A percentile compares a stretch with the other conserved stretches of the same genome.
Evolutionary conservation across 1,140 invertebrate species (phyloP).

Genomic region (Thaumatotibia leucotreta): DNA sequence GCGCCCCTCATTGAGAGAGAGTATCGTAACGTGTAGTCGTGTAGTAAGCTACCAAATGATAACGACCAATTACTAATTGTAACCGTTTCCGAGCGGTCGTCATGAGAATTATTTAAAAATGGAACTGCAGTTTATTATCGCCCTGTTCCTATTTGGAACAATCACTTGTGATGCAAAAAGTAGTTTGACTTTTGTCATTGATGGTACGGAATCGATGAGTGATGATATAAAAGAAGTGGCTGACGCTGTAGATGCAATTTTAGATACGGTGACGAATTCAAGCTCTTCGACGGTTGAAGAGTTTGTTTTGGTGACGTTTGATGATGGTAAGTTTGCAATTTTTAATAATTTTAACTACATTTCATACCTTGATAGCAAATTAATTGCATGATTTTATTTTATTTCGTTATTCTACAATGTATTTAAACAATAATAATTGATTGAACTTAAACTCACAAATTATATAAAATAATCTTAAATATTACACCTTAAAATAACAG

Average conservation of each 20-base stretch:
- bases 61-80: background rate
- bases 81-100: background rate
- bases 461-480: no score
- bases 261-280: background rate
- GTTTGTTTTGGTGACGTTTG: background rate
- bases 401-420: no score
- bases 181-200: conserved; percentile 3
- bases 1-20: background rate
- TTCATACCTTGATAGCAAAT: no score
- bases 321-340: background rate
- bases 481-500: no score
- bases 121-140: background rate
- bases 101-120: background rate
- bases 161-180: background rate
- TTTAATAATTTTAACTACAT: background rate
- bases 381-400: no score
- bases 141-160: background rate
- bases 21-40: background rate
- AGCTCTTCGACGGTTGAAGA: background rate
- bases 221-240: background rate
- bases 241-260: background rate
- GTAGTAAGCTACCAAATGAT: background rate
- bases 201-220: background rate
- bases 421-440: no score
- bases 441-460: no score